Conservation (phyloP, 1,140 invertebrate species). For the Diprion similis region DNA sequence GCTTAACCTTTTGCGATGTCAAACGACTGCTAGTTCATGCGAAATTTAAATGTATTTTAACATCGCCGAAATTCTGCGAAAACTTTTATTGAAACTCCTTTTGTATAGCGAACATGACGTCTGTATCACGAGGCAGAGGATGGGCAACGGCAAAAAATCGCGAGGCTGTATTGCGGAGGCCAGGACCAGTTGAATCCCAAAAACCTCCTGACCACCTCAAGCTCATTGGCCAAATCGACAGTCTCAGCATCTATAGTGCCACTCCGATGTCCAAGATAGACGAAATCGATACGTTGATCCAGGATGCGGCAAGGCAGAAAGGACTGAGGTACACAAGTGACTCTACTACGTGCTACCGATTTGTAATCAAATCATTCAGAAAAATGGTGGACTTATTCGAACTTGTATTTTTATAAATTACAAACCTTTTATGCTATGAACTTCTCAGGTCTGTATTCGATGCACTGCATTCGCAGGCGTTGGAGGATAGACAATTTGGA, state of each 20-base stretch:
- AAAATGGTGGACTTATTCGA: neutral
- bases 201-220: neutral
- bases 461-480: conserved; percentile 29
- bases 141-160: conserved; percentile 25
- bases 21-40: too few species aligned
- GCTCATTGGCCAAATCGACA: conserved; percentile 20
- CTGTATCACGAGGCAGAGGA: conserved; percentile 25
- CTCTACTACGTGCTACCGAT: conserved; percentile 20
- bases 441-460: conserved; percentile 2
- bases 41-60: too few species aligned
- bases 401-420: conserved; percentile 18
- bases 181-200: conserved; percentile 18
- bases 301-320: neutral
- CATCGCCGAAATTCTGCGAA: too few species aligned
- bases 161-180: conserved; percentile 21
- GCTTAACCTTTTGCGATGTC: too few species aligned
- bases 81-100: too few species aligned
- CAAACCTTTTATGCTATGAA: conserved; percentile 30
- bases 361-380: conserved; percentile 15
- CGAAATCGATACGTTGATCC: neutral
- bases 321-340: conserved; percentile 8
- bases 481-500: conserved; percentile 29
- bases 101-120: conserved; percentile 20
- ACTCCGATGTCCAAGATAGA: conserved; percentile 8
- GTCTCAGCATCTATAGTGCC: conserved; percentile 14